Percentiles rank a stretch among this genome's conserved stretches.
phyloP scores from a whole-genome alignment of 2,113 vertebrate genomes.

The Copsychus sechellarum region DNA sequence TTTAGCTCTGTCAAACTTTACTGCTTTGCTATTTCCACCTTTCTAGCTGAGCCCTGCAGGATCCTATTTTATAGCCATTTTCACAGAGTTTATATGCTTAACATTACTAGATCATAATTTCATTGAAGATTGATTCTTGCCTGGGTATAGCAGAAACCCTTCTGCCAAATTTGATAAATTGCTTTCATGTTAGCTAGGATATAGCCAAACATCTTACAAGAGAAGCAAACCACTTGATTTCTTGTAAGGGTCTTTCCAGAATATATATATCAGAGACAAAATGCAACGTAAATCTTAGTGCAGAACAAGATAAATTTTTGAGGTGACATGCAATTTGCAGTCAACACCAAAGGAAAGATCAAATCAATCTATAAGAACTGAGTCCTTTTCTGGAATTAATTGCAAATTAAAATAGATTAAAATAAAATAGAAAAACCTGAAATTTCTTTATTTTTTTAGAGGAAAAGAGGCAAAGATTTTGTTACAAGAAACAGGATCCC shows the following conservation, averaged over 20 bases:
- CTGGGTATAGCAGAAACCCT: not conserved
- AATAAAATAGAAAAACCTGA: not conserved
- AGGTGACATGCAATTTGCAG: not conserved
- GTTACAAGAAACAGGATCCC: fast-evolving
- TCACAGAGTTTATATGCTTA: not conserved
- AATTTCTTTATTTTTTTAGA: not conserved
- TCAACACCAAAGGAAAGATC: not conserved
- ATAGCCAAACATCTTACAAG: not conserved
- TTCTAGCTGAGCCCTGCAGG: not conserved
- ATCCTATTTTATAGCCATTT: not conserved
- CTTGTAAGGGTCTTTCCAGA: not conserved
- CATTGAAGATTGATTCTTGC: not conserved
- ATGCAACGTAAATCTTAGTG: not conserved
- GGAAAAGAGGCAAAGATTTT: not conserved
- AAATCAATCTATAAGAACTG: not conserved
- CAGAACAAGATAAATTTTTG: not conserved
- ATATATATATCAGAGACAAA: not conserved
- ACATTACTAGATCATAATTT: not conserved
- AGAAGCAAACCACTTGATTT: not conserved
- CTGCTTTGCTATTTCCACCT: not conserved
- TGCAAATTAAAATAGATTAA: not conserved
- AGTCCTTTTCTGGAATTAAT: not conserved
- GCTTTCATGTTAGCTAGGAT: not conserved
- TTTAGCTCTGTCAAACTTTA: not conserved
- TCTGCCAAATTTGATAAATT: not conserved